A percentile compares a stretch with the other conserved stretches of the same genome.
These are phyloP conservation scores for Synanthedon tipuliformis DNA, from an alignment of 2,888 invertebrate genomes.

Conservation along the genomic window DNA sequence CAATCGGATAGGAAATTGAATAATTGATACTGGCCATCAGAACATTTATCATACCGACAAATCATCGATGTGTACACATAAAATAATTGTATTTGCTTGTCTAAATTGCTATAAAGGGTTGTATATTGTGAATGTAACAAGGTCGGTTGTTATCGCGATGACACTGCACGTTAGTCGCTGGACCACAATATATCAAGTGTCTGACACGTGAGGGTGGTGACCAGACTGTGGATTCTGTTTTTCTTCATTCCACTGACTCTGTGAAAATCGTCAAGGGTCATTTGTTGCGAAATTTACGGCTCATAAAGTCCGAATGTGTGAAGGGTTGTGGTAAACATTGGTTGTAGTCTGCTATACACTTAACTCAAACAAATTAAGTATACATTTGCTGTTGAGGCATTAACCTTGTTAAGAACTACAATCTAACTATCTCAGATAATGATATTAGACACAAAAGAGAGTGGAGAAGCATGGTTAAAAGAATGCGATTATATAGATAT, in stretches of 20 bases:
- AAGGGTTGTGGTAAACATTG: constrained; percentile 1
- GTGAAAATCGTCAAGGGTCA: constrained; percentile 60
- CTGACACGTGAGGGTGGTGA: constrained; percentile 22
- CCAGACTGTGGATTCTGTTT: constrained; percentile 26
- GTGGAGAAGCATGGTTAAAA: too few species aligned
- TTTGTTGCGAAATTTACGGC: constrained; percentile 57
- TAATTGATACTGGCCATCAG: constrained; percentile 41
- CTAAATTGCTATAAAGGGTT: constrained; percentile 24
- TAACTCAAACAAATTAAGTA: too few species aligned
- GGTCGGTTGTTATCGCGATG: constrained; percentile 28
- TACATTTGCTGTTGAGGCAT: too few species aligned
- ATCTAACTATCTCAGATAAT: too few species aligned
- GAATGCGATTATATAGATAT: too few species aligned
- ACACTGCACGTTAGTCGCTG: constrained; percentile 23
- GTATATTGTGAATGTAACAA: constrained; percentile 9
- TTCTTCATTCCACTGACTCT: constrained; percentile 56
- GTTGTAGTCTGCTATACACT: not conserved
- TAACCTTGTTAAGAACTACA: too few species aligned
- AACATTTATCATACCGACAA: constrained; percentile 42
- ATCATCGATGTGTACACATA: constrained; percentile 31
- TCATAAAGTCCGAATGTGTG: constrained; percentile 39
- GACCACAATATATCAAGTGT: constrained; percentile 30
- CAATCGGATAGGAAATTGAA: constrained; percentile 35
- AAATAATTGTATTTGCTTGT: constrained; percentile 29
- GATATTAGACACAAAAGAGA: too few species aligned